Evolutionary conservation across 2,888 invertebrate genomes (phyloP).

Genomic region (Watsonalla binaria): DNA sequence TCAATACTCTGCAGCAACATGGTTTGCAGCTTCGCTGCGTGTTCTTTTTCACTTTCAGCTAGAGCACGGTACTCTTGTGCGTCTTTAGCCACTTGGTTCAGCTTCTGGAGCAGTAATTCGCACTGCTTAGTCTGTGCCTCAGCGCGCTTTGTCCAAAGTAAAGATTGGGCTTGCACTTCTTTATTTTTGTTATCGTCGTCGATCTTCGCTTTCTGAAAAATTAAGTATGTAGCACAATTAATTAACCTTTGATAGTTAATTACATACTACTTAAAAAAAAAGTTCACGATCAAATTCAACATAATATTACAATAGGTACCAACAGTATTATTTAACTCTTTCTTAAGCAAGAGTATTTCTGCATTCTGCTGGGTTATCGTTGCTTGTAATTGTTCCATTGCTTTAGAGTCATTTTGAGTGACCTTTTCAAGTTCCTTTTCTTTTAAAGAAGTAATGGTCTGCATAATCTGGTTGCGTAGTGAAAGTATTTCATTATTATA

Average conservation of each 20-base stretch:
- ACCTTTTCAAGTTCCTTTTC: conserved; percentile 33
- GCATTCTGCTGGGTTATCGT: conserved; percentile 72
- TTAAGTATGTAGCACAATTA: background rate
- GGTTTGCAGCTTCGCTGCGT: conserved; percentile 45
- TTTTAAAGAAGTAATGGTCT: conserved; percentile 54
- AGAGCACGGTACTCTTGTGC: conserved; percentile 50
- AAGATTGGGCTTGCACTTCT: conserved; percentile 53
- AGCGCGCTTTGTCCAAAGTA: conserved; percentile 51
- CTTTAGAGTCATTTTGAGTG: conserved; percentile 37
- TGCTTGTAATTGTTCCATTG: conserved; percentile 57
- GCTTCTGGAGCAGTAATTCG: conserved; percentile 53
- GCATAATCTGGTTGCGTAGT: conserved; percentile 58
- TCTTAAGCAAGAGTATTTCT: conserved; percentile 69
- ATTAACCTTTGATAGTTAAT: background rate
- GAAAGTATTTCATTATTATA: conserved; percentile 73
- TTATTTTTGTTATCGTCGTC: conserved; percentile 46
- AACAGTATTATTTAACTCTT: conserved; percentile 65
- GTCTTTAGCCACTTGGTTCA: conserved; percentile 55
- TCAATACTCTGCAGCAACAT: conserved; percentile 43
- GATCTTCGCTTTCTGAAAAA: conserved; percentile 41
- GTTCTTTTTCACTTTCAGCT: conserved; percentile 50
- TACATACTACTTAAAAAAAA: background rate
- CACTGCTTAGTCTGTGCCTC: conserved; percentile 61
- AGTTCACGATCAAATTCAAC: background rate
- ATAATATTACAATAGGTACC: conserved; percentile 13